Base-by-base conservation (phyloP, 2,113 vertebrate genomes). In the Oreocharis arfaki region DNA sequence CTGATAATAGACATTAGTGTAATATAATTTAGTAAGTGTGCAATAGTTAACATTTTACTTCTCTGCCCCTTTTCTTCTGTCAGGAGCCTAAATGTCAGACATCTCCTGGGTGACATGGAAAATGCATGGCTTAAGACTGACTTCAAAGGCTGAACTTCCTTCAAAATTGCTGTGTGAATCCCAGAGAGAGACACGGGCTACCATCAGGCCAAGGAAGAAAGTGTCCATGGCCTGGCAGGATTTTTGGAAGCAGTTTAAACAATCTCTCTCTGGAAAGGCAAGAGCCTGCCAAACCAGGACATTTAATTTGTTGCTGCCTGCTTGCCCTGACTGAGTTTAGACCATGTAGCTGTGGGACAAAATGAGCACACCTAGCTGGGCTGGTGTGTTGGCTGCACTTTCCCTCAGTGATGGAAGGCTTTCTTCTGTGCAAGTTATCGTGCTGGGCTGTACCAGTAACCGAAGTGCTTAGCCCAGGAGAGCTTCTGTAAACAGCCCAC, bases 211-310 rank as follows among this genome's bases (percentile, higher is more conserved):
- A 17, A 52, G 41, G 57, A 86, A 27, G 26, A 50, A 79, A 59
- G 18, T 10, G 10, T 9, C 52, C 0, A 0, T 71, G 39, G 30
- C 16, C 33, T 0, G 0, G 10, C 3, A 21, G 32, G 16, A 42
- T 15, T 74, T 59, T 46, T 81, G 46, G 46, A 77, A 77, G 55
- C 0, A 2, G 4, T 87, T 77, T 87, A 28, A 46, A 23, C 9
- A 46, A 20, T 56, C 18, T 84, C 39, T 84, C 30, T 18, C 23
- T 64, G 74, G 88, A 57, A 90, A 85, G 33, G 41, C 5, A 4
- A 13, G 24, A 87, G 37, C 28, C 64, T 84, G 50, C 37, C 1
- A 3, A 83, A 63, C 9, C 16, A 39, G 24, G 41, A 23, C 20
- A 20, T 81, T 96, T 61, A 73, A 52, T 86, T 95, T 94, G 57